Evolutionary conservation across 2,113 vertebrate species (phyloP).

Genomic region (Anguilla rostrata): DNA sequence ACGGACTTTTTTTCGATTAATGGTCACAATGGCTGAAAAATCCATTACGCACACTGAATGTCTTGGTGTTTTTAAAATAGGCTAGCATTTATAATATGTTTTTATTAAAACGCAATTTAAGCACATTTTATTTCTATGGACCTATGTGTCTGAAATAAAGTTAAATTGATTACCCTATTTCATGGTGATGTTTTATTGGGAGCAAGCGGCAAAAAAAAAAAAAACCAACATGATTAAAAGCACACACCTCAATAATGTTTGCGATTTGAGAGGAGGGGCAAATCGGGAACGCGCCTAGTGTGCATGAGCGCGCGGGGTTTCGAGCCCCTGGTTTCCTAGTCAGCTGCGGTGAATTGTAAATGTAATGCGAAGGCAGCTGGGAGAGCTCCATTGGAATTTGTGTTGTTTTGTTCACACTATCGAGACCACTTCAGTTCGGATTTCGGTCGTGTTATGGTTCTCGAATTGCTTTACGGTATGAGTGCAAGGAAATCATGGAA

Average conservation of each 20-base stretch:
- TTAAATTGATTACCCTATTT: too few relatives aligned
- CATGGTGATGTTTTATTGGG: too few relatives aligned
- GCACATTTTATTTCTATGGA: too few relatives aligned
- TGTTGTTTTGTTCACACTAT: background rate
- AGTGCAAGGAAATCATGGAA: slow-evolving; percentile 46
- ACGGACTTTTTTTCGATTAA: too few relatives aligned
- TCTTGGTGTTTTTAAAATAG: too few relatives aligned
- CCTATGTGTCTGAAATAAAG: too few relatives aligned
- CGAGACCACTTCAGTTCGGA: background rate
- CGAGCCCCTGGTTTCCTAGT: background rate
- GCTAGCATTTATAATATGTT: too few relatives aligned
- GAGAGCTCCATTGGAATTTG: slow-evolving; percentile 15
- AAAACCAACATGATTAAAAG: background rate
- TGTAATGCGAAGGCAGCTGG: slow-evolving; percentile 1
- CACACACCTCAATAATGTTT: background rate
- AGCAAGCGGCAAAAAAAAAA: background rate
- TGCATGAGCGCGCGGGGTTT: slow-evolving; percentile 15
- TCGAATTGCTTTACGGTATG: background rate
- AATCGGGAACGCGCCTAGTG: slow-evolving; percentile 10
- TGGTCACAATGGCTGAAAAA: too few relatives aligned
- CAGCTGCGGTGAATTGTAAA: slow-evolving; percentile 20
- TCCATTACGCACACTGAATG: too few relatives aligned
- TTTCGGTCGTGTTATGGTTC: background rate
- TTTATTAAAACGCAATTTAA: too few relatives aligned
- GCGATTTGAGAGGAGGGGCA: slow-evolving; percentile 21